phyloP scores from a whole-genome alignment of 1,140 invertebrate genomes.

The Carcinoscorpius rotundicauda region DNA sequence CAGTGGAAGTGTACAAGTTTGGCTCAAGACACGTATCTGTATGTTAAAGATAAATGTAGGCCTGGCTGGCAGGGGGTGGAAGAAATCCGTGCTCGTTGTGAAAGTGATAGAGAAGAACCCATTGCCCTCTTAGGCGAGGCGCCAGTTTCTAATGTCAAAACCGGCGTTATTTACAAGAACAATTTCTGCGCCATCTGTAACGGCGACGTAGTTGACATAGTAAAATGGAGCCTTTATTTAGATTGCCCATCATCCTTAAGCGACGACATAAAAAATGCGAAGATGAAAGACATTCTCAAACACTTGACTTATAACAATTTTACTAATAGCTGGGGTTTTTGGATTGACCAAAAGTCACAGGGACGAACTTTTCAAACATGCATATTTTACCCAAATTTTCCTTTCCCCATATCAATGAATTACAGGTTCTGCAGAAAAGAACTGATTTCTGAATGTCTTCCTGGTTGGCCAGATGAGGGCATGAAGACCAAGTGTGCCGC shows the following conservation, averaged over 20 bases:
- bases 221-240: slow-evolving; percentile 12
- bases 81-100: not conserved
- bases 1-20: not conserved
- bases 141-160: slow-evolving; percentile 35
- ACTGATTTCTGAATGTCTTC: slow-evolving; percentile 5
- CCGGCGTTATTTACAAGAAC: slow-evolving; percentile 42
- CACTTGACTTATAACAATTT: not conserved
- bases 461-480: slow-evolving; percentile 7
- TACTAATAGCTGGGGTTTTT: not conserved
- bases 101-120: not conserved
- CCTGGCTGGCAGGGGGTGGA: not conserved
- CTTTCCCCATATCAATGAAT: not conserved
- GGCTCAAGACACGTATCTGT: not conserved
- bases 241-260: slow-evolving; percentile 5
- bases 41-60: not conserved
- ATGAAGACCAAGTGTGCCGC: slow-evolving; percentile 10
- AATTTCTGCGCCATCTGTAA: slow-evolving; percentile 44
- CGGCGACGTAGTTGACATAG: slow-evolving; percentile 25
- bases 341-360: not conserved
- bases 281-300: not conserved
- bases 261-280: not conserved
- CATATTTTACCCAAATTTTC: not conserved
- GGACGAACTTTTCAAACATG: not conserved
- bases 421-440: slow-evolving; percentile 5
- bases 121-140: slow-evolving; percentile 31